These are phyloP conservation scores for Leontocebus nigricollis DNA, from an alignment of 2,797 vertebrate genomes.

Conservation along the genomic window DNA sequence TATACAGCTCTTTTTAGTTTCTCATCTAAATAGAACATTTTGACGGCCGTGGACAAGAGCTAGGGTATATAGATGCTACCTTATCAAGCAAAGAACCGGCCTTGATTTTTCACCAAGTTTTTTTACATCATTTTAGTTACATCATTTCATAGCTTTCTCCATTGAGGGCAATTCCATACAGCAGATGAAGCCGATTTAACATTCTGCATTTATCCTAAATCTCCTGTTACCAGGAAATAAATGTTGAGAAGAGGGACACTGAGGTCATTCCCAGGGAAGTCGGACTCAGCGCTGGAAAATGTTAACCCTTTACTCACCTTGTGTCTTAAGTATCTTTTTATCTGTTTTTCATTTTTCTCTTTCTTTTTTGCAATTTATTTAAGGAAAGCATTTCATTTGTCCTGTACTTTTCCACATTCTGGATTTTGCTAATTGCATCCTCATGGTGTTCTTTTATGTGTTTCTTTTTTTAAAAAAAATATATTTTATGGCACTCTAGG, in stretches of 20 bases:
- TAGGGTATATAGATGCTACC: neutral
- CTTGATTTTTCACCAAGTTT: neutral
- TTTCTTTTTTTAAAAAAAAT: too few relatives aligned
- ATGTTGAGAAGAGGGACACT: neutral
- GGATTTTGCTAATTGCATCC: neutral
- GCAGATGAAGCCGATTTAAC: neutral
- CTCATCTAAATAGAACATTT: neutral
- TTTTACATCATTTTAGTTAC: neutral
- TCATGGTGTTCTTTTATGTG: neutral
- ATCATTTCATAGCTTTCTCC: neutral
- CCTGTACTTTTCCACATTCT: neutral
- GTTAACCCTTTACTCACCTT: neutral
- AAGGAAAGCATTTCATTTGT: neutral
- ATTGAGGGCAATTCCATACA: neutral
- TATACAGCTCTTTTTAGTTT: neutral
- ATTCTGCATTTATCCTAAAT: neutral
- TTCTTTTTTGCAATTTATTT: neutral
- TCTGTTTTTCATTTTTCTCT: neutral
- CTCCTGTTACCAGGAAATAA: neutral
- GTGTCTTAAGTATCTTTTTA: neutral
- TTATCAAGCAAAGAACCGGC: neutral
- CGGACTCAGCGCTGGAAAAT: neutral
- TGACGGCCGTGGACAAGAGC: rapidly evolving
- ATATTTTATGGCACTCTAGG: too few relatives aligned
- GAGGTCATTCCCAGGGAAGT: neutral